Conservation (phyloP, 1,140 invertebrate species). For the Plutomurus gul region DNA sequence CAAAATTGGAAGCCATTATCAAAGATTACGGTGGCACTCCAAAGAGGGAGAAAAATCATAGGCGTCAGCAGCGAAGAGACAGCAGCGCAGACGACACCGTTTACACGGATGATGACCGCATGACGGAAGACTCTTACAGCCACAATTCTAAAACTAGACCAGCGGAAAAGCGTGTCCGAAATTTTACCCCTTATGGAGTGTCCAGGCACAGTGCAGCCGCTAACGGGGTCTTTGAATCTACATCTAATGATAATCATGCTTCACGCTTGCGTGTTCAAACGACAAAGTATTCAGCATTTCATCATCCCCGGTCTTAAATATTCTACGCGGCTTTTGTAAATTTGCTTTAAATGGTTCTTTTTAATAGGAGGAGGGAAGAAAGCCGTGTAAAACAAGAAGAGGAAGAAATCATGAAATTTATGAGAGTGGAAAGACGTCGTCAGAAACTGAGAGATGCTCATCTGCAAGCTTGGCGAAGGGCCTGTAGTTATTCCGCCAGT, state of each 20-base stretch:
- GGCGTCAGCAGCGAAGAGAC: not conserved
- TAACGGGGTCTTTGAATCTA: slow-evolving; percentile 47
- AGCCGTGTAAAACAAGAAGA: slow-evolving; percentile 43
- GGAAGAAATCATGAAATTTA: slow-evolving; percentile 39
- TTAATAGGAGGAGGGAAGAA: slow-evolving; percentile 47
- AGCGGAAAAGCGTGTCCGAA: not conserved
- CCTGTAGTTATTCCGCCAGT: slow-evolving; percentile 49
- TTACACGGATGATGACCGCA: slow-evolving; percentile 42
- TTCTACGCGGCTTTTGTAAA: too few species aligned
- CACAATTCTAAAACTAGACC: not conserved
- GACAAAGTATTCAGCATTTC: slow-evolving; percentile 38
- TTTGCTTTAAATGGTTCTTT: too few species aligned
- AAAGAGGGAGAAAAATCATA: not conserved
- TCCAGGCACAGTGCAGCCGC: slow-evolving; percentile 11
- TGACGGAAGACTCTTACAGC: slow-evolving; percentile 31
- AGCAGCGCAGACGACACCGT: slow-evolving; percentile 22
- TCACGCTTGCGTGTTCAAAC: slow-evolving; percentile 47
- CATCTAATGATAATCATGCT: slow-evolving; percentile 51
- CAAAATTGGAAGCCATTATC: slow-evolving; percentile 38
- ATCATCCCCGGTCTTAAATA: too few species aligned
- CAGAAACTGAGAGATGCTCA: slow-evolving; percentile 43
- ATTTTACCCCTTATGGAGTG: slow-evolving; percentile 42
- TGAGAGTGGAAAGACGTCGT: slow-evolving; percentile 41
- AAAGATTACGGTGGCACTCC: slow-evolving; percentile 24
- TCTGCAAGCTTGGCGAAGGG: slow-evolving; percentile 45